Evolutionary conservation across 2,113 vertebrate genomes (phyloP), one percentile per base, ranked within the genome.

Genomic region (Eubucco bourcierii): DNA sequence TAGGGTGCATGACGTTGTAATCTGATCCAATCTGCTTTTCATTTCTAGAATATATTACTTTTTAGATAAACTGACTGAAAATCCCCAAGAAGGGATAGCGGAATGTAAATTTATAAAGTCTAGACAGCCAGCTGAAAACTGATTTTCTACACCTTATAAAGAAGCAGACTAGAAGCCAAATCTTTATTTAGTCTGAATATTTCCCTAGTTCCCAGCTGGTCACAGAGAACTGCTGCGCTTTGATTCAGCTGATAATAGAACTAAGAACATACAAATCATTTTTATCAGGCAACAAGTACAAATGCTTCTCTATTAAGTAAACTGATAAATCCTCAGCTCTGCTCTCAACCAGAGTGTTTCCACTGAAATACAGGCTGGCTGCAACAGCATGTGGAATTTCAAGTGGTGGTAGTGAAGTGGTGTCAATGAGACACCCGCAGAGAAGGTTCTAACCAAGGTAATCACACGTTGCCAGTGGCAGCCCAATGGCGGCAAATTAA

Each of bases 31-130:
- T 91, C 94, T 93, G 61, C 76, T 95, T 94, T 92, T 96, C 96
- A 93, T 95, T 97, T 95, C 96, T 92, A 89, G 91, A 80, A 81
- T 70, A 95, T 94, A 87, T 94, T 96, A 90, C 78, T 95, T 97
- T 96, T 90, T 46, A 95, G 90, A 93, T 96, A 94, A 95, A 64
- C 55, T 41, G 39, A 56, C 82, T 82, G 63, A 94, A 95, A 90
- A 86, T 87, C 73, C 50, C 79, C 27, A 66, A 65, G 80, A 87
- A 95, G 58, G 72, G 21, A 63, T 23, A 88, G 39, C 29, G 72
- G 84, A 89, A 95, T 71, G 71, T 39, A 95, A 90, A 95, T 94
- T 80, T 92, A 33, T 20, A 0, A 96, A 84, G 67, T 96, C 78
- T 97, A 92, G 85, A 94, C 78, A 87, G 50, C 61, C 87, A 94